Percentiles rank a stretch among this genome's conserved stretches.
These are phyloP conservation scores for Gobio occitaniae DNA, from an alignment of 2,797 vertebrate genomes.

Conservation along the genomic window DNA sequence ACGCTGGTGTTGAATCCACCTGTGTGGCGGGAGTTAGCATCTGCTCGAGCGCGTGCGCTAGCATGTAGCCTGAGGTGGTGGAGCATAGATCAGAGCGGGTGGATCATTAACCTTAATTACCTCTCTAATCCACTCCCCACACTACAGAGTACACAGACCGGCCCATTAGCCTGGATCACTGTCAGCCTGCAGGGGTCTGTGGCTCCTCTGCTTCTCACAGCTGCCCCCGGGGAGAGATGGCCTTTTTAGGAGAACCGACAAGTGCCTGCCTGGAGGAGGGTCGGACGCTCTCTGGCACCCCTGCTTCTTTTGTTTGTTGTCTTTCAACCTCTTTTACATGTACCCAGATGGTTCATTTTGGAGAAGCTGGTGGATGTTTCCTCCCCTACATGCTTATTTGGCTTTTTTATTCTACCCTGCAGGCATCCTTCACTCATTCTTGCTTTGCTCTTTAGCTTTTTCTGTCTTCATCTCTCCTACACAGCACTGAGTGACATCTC, in stretches of 20 bases:
- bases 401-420: constrained; percentile 49
- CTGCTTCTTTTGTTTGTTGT: constrained; percentile 79
- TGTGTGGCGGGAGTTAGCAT: constrained; percentile 62
- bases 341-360: constrained; percentile 84
- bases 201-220: constrained; percentile 80
- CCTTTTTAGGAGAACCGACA: constrained; percentile 56
- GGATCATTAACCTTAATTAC: constrained; percentile 90
- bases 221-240: constrained; percentile 73
- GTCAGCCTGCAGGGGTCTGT: constrained; percentile 85
- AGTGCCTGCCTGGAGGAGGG: constrained; percentile 62
- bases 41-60: constrained; percentile 65
- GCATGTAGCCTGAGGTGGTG: constrained; percentile 74
- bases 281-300: constrained; percentile 74
- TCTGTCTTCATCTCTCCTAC: constrained; percentile 13
- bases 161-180: constrained; percentile 85
- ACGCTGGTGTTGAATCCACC: constrained; percentile 46
- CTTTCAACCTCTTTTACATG: constrained; percentile 70
- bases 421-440: constrained; percentile 52
- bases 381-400: constrained; percentile 59
- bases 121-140: constrained; percentile 86
- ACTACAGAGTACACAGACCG: constrained; percentile 85
- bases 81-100: constrained; percentile 81
- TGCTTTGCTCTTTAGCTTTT: constrained; percentile 23
- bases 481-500: constrained; percentile 32
- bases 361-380: constrained; percentile 72